Evolutionary conservation across 2,888 invertebrate genomes (phyloP).

Genomic region (Drosophila nigritarsus): DNA sequence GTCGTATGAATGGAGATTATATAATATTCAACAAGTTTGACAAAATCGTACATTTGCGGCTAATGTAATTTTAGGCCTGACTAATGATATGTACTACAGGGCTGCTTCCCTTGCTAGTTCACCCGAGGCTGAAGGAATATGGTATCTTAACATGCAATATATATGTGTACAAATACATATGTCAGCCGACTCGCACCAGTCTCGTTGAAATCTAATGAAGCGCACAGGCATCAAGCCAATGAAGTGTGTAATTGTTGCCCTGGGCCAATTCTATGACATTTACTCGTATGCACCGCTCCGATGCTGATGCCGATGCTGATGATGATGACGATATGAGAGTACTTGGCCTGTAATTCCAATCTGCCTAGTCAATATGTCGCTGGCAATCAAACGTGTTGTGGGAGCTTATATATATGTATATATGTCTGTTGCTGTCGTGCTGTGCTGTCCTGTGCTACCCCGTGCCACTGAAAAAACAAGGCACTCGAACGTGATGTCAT

Average conservation of each 20-base stretch:
- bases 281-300: constrained; percentile 15
- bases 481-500: constrained; percentile 58
- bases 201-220: constrained; percentile 46
- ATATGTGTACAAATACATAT: background rate
- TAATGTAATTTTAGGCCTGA: background rate
- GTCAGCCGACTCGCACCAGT: background rate
- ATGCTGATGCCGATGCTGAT: constrained; percentile 1
- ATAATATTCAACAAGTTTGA: background rate
- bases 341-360: constrained; percentile 3
- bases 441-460: background rate
- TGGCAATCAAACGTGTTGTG: constrained; percentile 31
- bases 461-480: constrained; percentile 43
- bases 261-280: constrained; percentile 40
- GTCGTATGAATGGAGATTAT: background rate
- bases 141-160: constrained; percentile 27
- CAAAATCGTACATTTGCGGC: background rate
- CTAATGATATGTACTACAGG: constrained; percentile 1
- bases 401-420: background rate
- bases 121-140: background rate
- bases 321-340: constrained; percentile 6
- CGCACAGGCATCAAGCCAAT: constrained; percentile 50
- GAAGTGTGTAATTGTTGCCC: constrained; percentile 62
- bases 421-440: constrained; percentile 10
- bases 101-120: background rate
- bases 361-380: constrained; percentile 23